Evolutionary conservation across 2,797 vertebrate genomes (phyloP).

Genomic region (Numenius phaeopus): DNA sequence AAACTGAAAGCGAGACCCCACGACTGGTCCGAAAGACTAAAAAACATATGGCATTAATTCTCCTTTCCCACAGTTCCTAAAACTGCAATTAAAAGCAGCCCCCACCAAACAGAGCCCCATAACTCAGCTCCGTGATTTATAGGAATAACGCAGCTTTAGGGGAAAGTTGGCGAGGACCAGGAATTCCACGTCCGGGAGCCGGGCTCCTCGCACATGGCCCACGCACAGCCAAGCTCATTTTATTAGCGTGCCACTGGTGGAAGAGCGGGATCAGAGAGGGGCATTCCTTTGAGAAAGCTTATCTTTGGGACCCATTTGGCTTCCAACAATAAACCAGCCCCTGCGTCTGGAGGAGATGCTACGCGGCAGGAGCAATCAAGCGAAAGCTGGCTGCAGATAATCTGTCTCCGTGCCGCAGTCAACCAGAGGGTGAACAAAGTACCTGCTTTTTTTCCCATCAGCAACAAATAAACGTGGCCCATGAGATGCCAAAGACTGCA

Average conservation of each 20-base stretch:
- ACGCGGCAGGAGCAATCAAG: neutral
- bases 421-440: neutral
- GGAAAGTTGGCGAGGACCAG: conserved; percentile 56
- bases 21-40: conserved; percentile 51
- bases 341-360: neutral
- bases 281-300: conserved; percentile 27
- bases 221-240: neutral
- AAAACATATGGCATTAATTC: conserved; percentile 75
- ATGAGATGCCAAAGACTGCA: neutral
- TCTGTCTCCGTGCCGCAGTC: neutral
- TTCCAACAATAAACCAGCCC: neutral
- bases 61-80: conserved; percentile 73
- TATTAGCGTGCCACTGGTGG: neutral
- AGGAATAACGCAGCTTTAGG: conserved; percentile 53
- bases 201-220: neutral
- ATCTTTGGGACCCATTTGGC: conserved; percentile 40
- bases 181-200: conserved; percentile 9
- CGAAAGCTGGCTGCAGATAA: neutral
- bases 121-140: conserved; percentile 62
- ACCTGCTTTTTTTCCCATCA: neutral
- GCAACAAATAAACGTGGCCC: neutral
- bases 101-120: conserved; percentile 67
- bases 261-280: conserved; percentile 1
- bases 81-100: conserved; percentile 74
- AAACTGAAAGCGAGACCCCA: conserved; percentile 50